Evolutionary conservation across 2,113 vertebrate species (phyloP), one percentile per base, ranked within the genome.

Genomic region (Oceanodroma tethys): DNA sequence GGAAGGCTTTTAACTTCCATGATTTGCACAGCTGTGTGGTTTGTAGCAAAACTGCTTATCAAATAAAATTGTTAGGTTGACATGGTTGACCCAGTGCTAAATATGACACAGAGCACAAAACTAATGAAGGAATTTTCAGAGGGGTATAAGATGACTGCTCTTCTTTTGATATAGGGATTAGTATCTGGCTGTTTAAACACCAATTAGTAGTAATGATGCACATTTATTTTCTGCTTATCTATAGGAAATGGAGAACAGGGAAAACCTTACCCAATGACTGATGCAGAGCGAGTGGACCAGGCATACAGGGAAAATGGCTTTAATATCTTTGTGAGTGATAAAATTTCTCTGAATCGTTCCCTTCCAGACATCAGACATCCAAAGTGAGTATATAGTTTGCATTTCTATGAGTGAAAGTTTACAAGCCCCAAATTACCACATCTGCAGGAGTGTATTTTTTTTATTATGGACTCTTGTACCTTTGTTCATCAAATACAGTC

Each of bases 291-390:
- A 66, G 99, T 99, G 62, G 99, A 99, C 93, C 99, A 99, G 97
- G 99, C 99, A 1, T 99, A 99, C 98, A 98, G 99, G 66, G 99
- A 99, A 97, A 99, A 99, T 86, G 99, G 99, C 72, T 99, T 99
- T 98, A 99, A 99, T 97, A 99, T 99, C 93, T 99, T 98, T n/a
- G 98, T 99, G 98, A 99, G 99, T 32, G 99, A 99, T 97, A 98
- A 99, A 95, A 99, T 99, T 98, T 99, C 99, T 63, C 98, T 99
- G 79, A 99, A 99, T 97, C 98, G 99, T 86, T 99, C 99, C n/a
- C 97, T 99, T 86, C 98, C 99, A 4, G 99, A 99, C 95, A 99
- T 99, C 97, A 98, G 99, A 45, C 99, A 99, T 95, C 97, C 98
- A 52, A 99, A 99, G 99, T 99, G 93, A 99, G 99, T 98, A 79